Evolutionary conservation across 2,888 invertebrate genomes (phyloP), one percentile per base, ranked within the genome.

Genomic region (Caenorhabditis drosophilae): DNA sequence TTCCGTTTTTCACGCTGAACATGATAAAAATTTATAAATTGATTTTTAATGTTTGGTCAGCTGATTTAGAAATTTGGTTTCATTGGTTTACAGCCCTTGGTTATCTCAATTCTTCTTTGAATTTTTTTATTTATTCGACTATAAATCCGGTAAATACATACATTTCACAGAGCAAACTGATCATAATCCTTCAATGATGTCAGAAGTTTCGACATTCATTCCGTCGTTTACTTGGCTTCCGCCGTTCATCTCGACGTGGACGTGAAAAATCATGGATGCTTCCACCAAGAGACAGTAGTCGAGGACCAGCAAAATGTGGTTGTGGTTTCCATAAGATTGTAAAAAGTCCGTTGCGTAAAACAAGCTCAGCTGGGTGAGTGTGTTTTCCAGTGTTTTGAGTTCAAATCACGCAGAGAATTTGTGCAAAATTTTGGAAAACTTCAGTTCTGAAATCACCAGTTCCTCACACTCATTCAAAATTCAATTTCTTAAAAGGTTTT

Each of bases 1-100:
- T 85, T 51, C 87, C 87, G 12, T 87, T 86, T 76, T 87, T 87
- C 77, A 84, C 85, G 23, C 78, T 86, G 27, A 87, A 87, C 76
- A 79, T 83, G 75, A 61, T 80, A 54, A 82, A 82, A 68, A 80
- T 82, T n/a, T 80, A 78, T 59, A 70, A 77, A 48, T 59, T 83
- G 22, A 66, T 78, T 38, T 56, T 61, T 45, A 66, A 69, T 40
- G 55, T 46, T 1, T 82, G 83, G 82, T 70, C 79, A 9, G 47
- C 72, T 15, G 67, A 71, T 35, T 35, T 70, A 51, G 76, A 73
- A 54, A 67, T 69, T 27, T 70, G 66, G 67, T 70, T 70, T 51
- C 70, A 70, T 44, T 70, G 82, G 81, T 77, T 79, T 53, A 80
- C 80, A 22, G 78, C 79, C 1, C 70, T 82, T 3, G 86, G 86